Evolutionary conservation across 2,888 invertebrate species (phyloP), one percentile per base, ranked within the genome.

Genomic region (Ochropleura leucogaster): DNA sequence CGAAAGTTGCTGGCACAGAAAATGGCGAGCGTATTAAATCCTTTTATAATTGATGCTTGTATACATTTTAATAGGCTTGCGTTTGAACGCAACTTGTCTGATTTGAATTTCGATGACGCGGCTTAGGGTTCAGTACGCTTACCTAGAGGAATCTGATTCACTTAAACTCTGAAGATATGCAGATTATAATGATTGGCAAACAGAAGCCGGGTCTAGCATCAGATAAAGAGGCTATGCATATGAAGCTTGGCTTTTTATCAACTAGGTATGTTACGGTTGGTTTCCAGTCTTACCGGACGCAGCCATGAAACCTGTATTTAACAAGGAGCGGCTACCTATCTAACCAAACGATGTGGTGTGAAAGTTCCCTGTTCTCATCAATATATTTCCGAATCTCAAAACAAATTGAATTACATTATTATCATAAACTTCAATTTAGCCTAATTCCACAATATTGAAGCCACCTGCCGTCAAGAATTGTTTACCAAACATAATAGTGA

Each of bases 401-500:
- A 30, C 44, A 44, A n/a, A 0, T 40, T n/a, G 30, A 30, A 14
- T 20, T 6, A 57, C 57, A 18, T 18, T 55, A 57, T n/a, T 67
- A 9, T 30, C 12, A 51, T n/a, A 47, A 51, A 57, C 30, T 6
- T 9, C 12, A 51, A 16, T n/a, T 68, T 59, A 5, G 5, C 4
- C 60, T 10, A 53, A 47, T 60, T 53, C 51, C 42, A 49, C 42
- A 59, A 72, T 4, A 63, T 10, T 6, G 8, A 63, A 20, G 18
- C 9, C 49, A 64, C 40, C 47, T 30, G 12, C 9, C 4, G 64
- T 47, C 18, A 53, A 40, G 12, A 40, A 62, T 57, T 65, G 72
- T 80, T 81, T 81, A 62, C 44, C 18, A 72, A 80, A 75, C 72
- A 51, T 49, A 53, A 40, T 44, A 68, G 53, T 53, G 14, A n/a